Evolutionary conservation across 2,113 vertebrate genomes (phyloP), one percentile per base, ranked within the genome.

Genomic region (Dermatemys mawii): DNA sequence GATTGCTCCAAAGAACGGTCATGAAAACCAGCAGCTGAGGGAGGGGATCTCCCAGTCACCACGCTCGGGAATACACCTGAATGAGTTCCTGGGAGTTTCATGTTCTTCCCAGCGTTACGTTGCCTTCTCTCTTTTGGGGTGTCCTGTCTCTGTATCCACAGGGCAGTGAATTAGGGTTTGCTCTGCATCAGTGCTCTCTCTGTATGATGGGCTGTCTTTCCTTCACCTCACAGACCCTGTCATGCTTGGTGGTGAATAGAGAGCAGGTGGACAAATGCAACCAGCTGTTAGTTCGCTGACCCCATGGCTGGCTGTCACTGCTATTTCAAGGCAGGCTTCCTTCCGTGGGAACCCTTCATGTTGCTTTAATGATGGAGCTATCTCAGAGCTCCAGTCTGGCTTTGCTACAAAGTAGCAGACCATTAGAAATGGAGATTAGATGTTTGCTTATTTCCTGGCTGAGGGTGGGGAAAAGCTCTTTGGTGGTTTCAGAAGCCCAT

Each of bases 221-320:
- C 38, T 83, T 35, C 55, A 24, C 57, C 57, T 17, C 27, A 1
- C 53, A 50, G 29, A 70, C 29, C 38, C 46, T 0, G 1, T 35
- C 26, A 78, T 29, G 38, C n/a, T 22, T 60, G 14, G 44, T 49
- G 86, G 48, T 0, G 1, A 55, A 5, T 29, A 53, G 81, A 29
- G 5, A 22, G n/a, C 6, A 10, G 38, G 11, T 32, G 3, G 8
- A 35, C 0, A 3, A 51, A 44, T 11, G 60, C 0, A 1, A 83
- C 46, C 78, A 84, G 51, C 86, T 75, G 35, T 78, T 89, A 50
- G 22, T 3, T 19, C 48, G 16, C 44, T 38, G 67, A 12, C 38
- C 84, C 51, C 57, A 1, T 4, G 50, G 3, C 0, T 8, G 13
- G 26, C 8, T 14, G 53, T 49, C 51, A 50, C 3, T 78, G 60